A percentile compares a stretch with the other conserved stretches of the same genome.
Conservation (phyloP, 2,797 vertebrate genomes). For the Poeciliopsis infans region DNA sequence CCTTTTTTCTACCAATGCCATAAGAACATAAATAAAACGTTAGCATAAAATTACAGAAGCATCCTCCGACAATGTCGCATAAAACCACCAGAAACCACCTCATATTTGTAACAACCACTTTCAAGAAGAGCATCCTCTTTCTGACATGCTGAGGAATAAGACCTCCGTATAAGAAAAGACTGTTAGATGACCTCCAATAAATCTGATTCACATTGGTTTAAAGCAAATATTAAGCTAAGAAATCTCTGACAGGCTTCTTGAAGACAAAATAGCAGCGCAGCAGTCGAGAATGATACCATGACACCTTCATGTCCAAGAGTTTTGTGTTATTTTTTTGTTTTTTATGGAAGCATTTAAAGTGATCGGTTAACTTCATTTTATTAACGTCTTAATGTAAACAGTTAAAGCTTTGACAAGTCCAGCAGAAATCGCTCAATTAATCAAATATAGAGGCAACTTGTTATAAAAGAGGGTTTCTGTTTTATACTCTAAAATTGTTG, state of each 20-base stretch:
- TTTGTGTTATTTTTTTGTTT: background rate
- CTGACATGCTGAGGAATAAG: background rate
- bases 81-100: background rate
- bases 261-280: background rate
- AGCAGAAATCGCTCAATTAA: background rate
- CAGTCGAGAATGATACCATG: background rate
- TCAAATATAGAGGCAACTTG: background rate
- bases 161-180: background rate
- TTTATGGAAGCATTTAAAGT: background rate
- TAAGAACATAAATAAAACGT: background rate
- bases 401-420: background rate
- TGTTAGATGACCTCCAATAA: background rate
- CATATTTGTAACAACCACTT: background rate
- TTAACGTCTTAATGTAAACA: background rate
- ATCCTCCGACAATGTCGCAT: background rate
- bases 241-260: background rate
- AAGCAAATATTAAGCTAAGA: background rate
- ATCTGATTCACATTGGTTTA: background rate
- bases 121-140: background rate
- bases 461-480: background rate
- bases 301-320: background rate
- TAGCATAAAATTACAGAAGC: background rate
- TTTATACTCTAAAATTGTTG: background rate
- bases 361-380: background rate
- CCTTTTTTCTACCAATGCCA: background rate